Base-by-base conservation (phyloP, 2,797 vertebrate genomes). In the Myotis findleyi region DNA sequence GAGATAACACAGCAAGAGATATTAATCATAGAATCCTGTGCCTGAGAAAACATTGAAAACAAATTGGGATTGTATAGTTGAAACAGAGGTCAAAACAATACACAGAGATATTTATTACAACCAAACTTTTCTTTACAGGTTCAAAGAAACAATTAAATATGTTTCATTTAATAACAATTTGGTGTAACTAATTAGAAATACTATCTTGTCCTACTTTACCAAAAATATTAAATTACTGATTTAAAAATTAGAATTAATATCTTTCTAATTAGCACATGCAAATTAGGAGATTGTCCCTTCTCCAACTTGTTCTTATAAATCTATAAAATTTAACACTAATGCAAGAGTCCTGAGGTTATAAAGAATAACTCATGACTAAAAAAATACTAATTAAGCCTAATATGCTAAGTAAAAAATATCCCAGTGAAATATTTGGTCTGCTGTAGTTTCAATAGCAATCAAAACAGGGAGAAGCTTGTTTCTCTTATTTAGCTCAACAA, bases 191-290 rank as follows among this genome's bases (percentile, higher is more conserved):
- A 96, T 96, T 97, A 72, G 47, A 98, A 98, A 96, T 83, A 96
- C 13, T 93, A 51, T 97, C 53, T 87, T 96, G 51, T 96, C 44
- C 89, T 97, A 95, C 66, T 96, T 96, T 62, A 55, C 5, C 55
- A 44, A 96, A 94, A 96, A 94, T 71, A 95, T 95, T 96, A 96
- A 93, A 97, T 95, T 96, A 94, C 1, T 36, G 79, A 18, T 96
- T 98, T 91, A 75, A 97, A 97, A 97, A 97, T 93, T 95, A 87
- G 30, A 97, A 97, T 96, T 97, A 97, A 94, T 98, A 96, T 92
- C 95, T 76, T 96, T 55, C 41, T 97, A 96, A 98, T 97, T 97
- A 97, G 38, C 9, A 94, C 76, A 97, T 97, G 84, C 27, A 97
- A 97, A 97, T 97, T 97, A 96, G 23, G 51, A 38, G n/a, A 95